A percentile compares a stretch with the other conserved stretches of the same genome.
These are phyloP conservation scores for Mirounga angustirostris DNA, from an alignment of 2,113 vertebrate genomes.

Conservation along the genomic window DNA sequence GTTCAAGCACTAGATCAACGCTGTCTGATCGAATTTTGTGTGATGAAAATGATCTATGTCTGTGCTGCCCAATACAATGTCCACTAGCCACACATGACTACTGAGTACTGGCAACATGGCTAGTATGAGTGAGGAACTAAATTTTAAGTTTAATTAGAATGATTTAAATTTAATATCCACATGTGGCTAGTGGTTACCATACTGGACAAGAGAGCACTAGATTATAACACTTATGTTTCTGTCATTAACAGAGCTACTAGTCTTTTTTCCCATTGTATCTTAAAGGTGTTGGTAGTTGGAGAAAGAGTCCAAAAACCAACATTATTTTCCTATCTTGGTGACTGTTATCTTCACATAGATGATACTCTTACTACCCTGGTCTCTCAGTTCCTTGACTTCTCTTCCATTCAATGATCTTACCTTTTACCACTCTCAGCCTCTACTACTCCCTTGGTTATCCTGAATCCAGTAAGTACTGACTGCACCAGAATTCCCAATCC, in stretches of 20 bases:
- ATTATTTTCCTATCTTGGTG: not conserved
- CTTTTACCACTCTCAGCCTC: not conserved
- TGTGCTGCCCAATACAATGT: not conserved
- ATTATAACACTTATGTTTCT: not conserved
- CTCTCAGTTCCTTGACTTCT: conserved; percentile 21
- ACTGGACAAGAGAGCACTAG: not conserved
- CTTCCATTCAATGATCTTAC: not conserved
- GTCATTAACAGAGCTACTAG: not conserved
- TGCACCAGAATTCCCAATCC: not conserved
- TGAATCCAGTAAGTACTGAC: not conserved
- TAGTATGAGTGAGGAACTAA: not conserved
- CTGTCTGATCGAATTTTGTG: not conserved
- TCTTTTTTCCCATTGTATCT: not conserved
- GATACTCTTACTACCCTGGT: not conserved
- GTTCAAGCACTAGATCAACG: not conserved
- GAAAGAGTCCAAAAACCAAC: not conserved
- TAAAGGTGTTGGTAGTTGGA: not conserved
- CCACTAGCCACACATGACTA: not conserved
- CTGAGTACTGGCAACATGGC: not conserved
- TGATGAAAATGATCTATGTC: not conserved
- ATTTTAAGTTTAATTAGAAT: not conserved
- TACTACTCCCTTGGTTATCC: not conserved
- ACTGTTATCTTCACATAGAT: not conserved
- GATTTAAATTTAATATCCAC: conserved; percentile 5
- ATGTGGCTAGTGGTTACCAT: not conserved